A percentile compares a stretch with the other conserved stretches of the same genome.
These are phyloP conservation scores for Otis tarda DNA, from an alignment of 2,113 vertebrate species.

Conservation along the genomic window DNA sequence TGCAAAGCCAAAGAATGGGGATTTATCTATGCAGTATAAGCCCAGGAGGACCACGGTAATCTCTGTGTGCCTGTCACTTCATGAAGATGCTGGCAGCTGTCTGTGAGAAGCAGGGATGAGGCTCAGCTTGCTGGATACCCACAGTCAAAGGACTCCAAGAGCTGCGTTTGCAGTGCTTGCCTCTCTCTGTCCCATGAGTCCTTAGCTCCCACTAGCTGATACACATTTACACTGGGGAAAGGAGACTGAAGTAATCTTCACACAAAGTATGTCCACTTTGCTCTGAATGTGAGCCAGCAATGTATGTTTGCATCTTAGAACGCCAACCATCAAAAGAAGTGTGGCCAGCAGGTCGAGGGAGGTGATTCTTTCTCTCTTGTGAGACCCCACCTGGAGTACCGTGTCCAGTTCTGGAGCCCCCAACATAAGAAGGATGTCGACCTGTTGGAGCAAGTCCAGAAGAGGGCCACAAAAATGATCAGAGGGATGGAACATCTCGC, in stretches of 20 bases:
- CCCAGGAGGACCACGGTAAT: not conserved
- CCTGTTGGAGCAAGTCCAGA: too few species aligned
- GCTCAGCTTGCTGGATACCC: not conserved
- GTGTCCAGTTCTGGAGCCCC: too few species aligned
- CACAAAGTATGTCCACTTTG: fast-evolving
- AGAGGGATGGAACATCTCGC: too few species aligned
- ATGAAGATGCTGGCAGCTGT: not conserved
- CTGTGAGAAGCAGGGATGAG: not conserved
- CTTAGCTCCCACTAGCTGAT: not conserved
- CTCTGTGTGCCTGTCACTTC: not conserved
- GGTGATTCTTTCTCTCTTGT: too few species aligned
- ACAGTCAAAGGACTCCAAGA: not conserved
- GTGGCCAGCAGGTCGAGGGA: too few species aligned
- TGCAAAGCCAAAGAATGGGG: not conserved
- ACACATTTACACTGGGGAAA: not conserved
- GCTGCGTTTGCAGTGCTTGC: not conserved
- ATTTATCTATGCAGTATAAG: not conserved
- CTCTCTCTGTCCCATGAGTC: not conserved
- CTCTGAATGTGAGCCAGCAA: not conserved
- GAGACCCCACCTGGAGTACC: too few species aligned
- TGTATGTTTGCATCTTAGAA: not conserved
- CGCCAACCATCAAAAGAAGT: not conserved
- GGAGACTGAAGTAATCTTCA: not conserved
- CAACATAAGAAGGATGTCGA: too few species aligned
- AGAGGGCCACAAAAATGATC: too few species aligned